These are phyloP conservation scores for Leiothrix lutea DNA, from an alignment of 2,113 vertebrate genomes.

Conservation along the genomic window DNA sequence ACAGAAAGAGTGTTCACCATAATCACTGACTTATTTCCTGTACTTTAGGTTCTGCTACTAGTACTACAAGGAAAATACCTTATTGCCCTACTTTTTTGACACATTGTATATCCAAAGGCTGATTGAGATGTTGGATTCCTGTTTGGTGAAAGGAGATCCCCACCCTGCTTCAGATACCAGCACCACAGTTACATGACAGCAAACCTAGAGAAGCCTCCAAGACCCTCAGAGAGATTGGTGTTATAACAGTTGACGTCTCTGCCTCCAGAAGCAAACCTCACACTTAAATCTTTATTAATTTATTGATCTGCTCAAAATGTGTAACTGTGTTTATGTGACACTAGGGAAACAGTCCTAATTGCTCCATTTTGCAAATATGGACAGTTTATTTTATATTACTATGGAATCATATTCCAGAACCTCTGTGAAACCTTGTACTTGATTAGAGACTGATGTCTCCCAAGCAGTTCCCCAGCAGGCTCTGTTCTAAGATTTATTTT, in stretches of 20 bases:
- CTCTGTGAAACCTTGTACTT: neutral
- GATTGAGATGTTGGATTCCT: neutral
- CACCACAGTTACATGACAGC: neutral
- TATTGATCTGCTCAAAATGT: neutral
- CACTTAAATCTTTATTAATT: neutral
- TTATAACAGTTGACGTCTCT: neutral
- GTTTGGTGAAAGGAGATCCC: neutral
- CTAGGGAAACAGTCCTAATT: neutral
- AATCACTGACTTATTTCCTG: neutral
- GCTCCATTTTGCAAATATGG: neutral
- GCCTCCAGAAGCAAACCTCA: neutral
- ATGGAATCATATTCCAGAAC: neutral
- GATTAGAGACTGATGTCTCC: neutral
- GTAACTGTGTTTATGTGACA: neutral
- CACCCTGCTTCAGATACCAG: neutral
- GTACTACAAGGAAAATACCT: neutral
- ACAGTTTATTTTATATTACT: neutral
- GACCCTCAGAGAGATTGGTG: neutral
- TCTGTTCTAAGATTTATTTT: neutral
- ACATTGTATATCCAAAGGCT: neutral
- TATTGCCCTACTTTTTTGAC: neutral
- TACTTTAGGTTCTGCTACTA: neutral
- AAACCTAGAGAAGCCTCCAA: neutral
- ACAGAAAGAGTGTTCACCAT: neutral
- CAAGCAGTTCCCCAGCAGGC: rapidly evolving